Evolutionary conservation across 2,113 vertebrate genomes (phyloP).

Genomic region (Centropus unirufus): DNA sequence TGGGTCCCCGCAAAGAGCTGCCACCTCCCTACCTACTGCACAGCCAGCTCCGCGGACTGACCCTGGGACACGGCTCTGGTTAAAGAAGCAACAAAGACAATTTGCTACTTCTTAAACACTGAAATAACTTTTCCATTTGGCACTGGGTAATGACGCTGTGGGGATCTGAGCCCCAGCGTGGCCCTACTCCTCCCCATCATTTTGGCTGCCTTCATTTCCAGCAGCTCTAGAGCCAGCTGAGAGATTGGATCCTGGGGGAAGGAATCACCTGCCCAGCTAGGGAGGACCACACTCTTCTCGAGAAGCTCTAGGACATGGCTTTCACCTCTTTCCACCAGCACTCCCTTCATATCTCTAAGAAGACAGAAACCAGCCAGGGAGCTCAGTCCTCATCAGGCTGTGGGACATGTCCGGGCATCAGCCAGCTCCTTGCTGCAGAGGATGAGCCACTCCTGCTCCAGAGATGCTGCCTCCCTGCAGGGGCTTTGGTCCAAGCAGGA

Average conservation of each 20-base stretch:
- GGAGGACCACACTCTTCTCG: not conserved
- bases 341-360: rapidly evolving
- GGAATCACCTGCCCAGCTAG: rapidly evolving
- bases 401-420: conserved; percentile 46
- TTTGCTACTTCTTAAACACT: not conserved
- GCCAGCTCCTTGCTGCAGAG: not conserved
- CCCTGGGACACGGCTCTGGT: rapidly evolving
- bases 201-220: not conserved
- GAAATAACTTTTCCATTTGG: not conserved
- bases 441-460: rapidly evolving
- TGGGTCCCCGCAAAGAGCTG: not conserved
- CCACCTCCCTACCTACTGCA: not conserved
- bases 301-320: not conserved
- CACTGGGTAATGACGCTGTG: rapidly evolving
- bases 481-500: not conserved
- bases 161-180: not conserved
- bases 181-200: rapidly evolving
- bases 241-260: not conserved
- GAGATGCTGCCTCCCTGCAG: not conserved
- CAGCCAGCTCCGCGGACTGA: rapidly evolving
- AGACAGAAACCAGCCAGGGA: not conserved
- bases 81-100: not conserved
- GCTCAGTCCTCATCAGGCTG: not conserved
- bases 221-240: not conserved
- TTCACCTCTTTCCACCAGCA: not conserved